A percentile compares a stretch with the other conserved stretches of the same genome.
Conservation (phyloP, 2,797 vertebrate genomes). For the Pseudocheirus occidentalis region DNA sequence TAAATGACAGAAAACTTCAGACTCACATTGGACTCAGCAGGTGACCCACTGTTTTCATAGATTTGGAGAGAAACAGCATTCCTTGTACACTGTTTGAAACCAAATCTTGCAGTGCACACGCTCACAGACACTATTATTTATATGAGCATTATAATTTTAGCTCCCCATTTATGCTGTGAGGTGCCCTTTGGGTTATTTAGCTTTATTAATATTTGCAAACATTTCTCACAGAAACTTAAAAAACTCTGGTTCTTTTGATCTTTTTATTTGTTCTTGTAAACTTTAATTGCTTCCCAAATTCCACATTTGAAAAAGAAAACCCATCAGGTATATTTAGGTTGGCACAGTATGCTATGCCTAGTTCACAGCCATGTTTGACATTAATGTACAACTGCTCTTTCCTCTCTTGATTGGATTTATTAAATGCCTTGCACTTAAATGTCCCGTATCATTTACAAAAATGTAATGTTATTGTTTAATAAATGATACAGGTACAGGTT, state of each 20-base stretch:
- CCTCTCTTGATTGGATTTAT: constrained; percentile 38
- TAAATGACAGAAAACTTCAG: constrained; percentile 85
- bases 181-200: constrained; percentile 28
- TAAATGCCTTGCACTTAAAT: not conserved
- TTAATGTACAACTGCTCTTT: not conserved
- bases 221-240: constrained; percentile 57
- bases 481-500: not conserved
- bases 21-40: constrained; percentile 81
- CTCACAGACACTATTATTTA: constrained; percentile 12
- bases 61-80: constrained; percentile 81
- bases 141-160: constrained; percentile 7
- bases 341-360: constrained; percentile 38
- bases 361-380: constrained; percentile 26
- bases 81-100: constrained; percentile 79
- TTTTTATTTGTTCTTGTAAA: constrained; percentile 65
- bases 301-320: constrained; percentile 57
- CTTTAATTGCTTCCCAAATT: constrained; percentile 62
- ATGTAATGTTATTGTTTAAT: constrained; percentile 39
- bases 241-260: constrained; percentile 59
- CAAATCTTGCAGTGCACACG: constrained; percentile 9
- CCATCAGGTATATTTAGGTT: constrained; percentile 28
- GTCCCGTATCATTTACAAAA: constrained; percentile 36
- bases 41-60: constrained; percentile 81
- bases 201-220: constrained; percentile 49
- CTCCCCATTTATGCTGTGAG: constrained; percentile 18